These are phyloP conservation scores for Chaetura pelagica DNA, from an alignment of 2,113 vertebrate genomes.

Conservation along the genomic window DNA sequence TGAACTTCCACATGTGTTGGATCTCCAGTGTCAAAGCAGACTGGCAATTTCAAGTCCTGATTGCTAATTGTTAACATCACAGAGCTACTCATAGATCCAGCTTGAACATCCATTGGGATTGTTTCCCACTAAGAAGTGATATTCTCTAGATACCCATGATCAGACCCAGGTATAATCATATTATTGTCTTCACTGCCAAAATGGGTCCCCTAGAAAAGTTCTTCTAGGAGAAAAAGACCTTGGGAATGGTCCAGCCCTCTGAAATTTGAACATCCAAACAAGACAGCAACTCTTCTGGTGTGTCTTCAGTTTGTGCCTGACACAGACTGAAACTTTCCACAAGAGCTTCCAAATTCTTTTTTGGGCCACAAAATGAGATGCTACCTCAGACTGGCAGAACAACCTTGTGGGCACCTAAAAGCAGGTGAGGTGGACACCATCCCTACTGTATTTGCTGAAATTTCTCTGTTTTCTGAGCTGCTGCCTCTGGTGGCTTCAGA, in stretches of 20 bases:
- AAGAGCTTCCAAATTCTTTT: neutral
- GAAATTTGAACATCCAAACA: neutral
- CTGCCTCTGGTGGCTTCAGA: neutral
- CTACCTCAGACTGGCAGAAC: neutral
- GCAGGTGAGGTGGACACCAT: neutral
- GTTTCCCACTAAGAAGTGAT: neutral
- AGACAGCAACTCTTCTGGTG: neutral
- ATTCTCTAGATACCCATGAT: neutral
- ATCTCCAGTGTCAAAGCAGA: neutral
- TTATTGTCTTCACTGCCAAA: neutral
- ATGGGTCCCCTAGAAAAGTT: neutral
- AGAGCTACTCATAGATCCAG: neutral
- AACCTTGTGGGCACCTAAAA: neutral
- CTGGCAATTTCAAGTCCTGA: neutral
- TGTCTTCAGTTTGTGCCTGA: neutral
- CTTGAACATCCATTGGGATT: neutral
- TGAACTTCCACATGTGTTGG: neutral
- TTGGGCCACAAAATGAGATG: neutral
- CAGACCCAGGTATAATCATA: fast-evolving
- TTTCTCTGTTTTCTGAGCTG: neutral
- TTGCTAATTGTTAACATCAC: neutral
- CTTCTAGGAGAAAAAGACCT: neutral
- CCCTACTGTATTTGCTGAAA: neutral
- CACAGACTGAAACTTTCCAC: neutral
- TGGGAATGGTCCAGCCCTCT: neutral